Evolutionary conservation across 2,113 vertebrate species (phyloP), one percentile per base, ranked within the genome.

Genomic region (Panurus biarmicus): DNA sequence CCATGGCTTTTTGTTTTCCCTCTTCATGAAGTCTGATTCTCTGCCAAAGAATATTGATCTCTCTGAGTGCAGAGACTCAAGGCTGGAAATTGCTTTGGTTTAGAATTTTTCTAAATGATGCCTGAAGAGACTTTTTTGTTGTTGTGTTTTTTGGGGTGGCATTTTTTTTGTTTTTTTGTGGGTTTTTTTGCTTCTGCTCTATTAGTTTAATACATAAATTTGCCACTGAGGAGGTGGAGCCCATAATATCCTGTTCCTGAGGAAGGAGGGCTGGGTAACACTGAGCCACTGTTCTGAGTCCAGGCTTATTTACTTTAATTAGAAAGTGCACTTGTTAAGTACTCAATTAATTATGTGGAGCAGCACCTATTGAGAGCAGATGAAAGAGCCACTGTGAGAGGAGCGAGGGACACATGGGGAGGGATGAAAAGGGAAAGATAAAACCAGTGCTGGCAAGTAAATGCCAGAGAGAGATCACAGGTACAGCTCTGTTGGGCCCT

Each of bases 251-350:
- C 58, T 70, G 79, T 92, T 97, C 90, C 71, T 60, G 65, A 92
- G 95, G 92, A 92, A 91, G 77, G 85, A 62, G 61, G 35, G 81
- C 91, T 64, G 69, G 58, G 15, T 74, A 96, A 94, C 94, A 96
- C 96, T 95, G 85, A 92, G 38, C 20, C 82, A 87, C 94, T 96
- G 93, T 97, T 95, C 88, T 33, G 10, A 82, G 25, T 42, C 66
- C 36, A 53, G 91, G 87, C 91, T 95, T 97, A 79, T 97, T 98
- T 97, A 96, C 95, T 95, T 96, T 95, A 84, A 91, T 94, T 97
- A 96, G 95, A 96, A 95, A 95, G 85, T 77, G 93, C 50, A 42
- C 90, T 97, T 93, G 67, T 94, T 91, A 65, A 93, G 77, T 79
- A 86, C 82, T 92, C 47, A 16, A 88, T 92, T 96, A 96, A 97